phyloP scores from a whole-genome alignment of 2,797 vertebrate genomes.

The Ceryle rudis region DNA sequence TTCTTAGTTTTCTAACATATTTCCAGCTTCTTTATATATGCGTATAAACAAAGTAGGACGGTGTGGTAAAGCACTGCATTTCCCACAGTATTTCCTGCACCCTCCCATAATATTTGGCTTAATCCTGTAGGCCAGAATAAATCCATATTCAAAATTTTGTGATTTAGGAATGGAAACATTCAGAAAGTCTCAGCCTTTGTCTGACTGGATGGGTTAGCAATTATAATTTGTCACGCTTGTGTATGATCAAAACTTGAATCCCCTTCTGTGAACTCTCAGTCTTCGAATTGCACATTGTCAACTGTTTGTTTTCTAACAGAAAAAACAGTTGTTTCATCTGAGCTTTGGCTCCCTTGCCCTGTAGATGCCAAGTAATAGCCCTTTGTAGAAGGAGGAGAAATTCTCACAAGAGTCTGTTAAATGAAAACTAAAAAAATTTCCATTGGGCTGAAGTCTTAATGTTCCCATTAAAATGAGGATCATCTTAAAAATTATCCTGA shows the following conservation, averaged over 20 bases:
- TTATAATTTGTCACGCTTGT: conserved; percentile 40
- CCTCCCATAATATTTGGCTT: not conserved
- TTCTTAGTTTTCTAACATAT: not conserved
- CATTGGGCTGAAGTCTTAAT: not conserved
- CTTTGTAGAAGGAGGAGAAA: not conserved
- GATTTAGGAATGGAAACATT: conserved; percentile 29
- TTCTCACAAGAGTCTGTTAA: not conserved
- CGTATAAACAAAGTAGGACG: not conserved
- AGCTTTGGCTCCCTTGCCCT: not conserved
- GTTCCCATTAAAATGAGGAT: not conserved
- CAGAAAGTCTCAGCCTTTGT: conserved; percentile 52
- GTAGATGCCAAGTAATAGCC: not conserved
- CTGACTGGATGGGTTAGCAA: conserved; percentile 49
- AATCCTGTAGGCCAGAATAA: conserved; percentile 58
- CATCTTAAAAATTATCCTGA: not conserved
- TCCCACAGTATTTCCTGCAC: not conserved
- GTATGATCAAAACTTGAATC: conserved; percentile 39
- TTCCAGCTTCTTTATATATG: not conserved
- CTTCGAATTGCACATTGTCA: conserved; percentile 28
- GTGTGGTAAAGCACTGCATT: not conserved
- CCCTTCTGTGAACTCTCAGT: conserved; percentile 21
- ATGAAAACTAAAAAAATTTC: not conserved
- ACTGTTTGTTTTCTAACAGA: conserved; percentile 48
- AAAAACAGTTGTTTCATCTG: not conserved
- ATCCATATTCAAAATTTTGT: conserved; percentile 57